Evolutionary conservation across 2,797 vertebrate species (phyloP).

Genomic region (Enteromius treurensis): DNA sequence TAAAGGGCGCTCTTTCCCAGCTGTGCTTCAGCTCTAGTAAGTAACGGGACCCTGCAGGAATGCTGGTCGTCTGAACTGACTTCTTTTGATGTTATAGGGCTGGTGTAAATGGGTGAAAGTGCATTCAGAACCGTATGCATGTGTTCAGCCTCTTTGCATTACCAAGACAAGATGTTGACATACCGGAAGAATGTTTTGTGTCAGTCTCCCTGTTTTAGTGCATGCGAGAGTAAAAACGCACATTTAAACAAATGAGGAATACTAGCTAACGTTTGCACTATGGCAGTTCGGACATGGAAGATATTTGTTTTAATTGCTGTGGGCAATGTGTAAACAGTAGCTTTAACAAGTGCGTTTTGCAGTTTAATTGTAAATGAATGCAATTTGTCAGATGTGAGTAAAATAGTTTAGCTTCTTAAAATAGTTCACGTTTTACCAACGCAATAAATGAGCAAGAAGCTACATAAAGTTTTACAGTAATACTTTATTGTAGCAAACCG

Average conservation of each 20-base stretch:
- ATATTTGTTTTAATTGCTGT: neutral
- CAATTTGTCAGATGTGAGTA: neutral
- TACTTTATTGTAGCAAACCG: neutral
- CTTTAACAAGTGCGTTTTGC: neutral
- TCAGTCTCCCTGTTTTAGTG: neutral
- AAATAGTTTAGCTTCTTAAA: neutral
- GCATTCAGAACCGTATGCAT: conserved; percentile 5
- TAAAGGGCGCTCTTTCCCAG: neutral
- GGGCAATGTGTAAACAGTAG: neutral
- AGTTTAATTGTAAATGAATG: neutral
- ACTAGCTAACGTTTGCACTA: no score
- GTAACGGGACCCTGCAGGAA: neutral
- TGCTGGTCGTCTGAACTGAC: neutral
- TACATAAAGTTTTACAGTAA: neutral
- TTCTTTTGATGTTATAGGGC: conserved; percentile 5
- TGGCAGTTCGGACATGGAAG: neutral
- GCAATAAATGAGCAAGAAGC: neutral
- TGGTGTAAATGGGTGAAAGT: conserved; percentile 20
- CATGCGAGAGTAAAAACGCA: no score
- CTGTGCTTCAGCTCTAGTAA: neutral
- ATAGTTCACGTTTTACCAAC: no score
- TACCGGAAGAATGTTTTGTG: neutral
- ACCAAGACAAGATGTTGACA: neutral
- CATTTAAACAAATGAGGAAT: neutral
- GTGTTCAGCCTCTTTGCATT: neutral